Conservation (phyloP, 2,888 invertebrate genomes). For the Drosophila subsilvestris region DNA sequence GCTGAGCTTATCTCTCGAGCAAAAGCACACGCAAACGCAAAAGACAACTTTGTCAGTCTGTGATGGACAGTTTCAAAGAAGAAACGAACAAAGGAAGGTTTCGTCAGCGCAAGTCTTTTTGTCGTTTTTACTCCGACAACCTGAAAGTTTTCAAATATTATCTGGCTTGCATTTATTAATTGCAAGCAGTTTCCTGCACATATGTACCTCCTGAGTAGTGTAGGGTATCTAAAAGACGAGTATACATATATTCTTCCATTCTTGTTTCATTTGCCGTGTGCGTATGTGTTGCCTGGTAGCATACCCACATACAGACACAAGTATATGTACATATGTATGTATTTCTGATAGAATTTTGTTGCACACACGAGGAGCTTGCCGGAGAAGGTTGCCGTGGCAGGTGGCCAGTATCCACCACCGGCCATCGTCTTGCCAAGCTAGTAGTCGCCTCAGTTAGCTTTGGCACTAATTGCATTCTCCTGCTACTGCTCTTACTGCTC, state of each 20-base stretch:
- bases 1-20: background rate
- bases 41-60: no score
- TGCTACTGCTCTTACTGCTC: slow-evolving; percentile 27
- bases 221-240: background rate
- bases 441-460: slow-evolving; percentile 51
- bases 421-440: slow-evolving; percentile 31
- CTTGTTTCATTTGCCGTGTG: slow-evolving; percentile 32
- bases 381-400: slow-evolving; percentile 46
- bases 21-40: no score
- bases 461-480: slow-evolving; percentile 62
- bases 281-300: slow-evolving; percentile 5
- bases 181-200: no score
- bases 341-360: slow-evolving; percentile 30
- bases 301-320: background rate
- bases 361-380: slow-evolving; percentile 30
- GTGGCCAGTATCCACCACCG: slow-evolving; percentile 39
- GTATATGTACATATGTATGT: slow-evolving; percentile 4
- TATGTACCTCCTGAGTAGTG: background rate
- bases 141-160: no score
- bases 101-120: no score
- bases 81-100: no score
- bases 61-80: no score
- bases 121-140: no score
- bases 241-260: background rate
- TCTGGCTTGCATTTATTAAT: no score